phyloP scores from a whole-genome alignment of 2,113 vertebrate species.

The Triplophysa tibetana region DNA sequence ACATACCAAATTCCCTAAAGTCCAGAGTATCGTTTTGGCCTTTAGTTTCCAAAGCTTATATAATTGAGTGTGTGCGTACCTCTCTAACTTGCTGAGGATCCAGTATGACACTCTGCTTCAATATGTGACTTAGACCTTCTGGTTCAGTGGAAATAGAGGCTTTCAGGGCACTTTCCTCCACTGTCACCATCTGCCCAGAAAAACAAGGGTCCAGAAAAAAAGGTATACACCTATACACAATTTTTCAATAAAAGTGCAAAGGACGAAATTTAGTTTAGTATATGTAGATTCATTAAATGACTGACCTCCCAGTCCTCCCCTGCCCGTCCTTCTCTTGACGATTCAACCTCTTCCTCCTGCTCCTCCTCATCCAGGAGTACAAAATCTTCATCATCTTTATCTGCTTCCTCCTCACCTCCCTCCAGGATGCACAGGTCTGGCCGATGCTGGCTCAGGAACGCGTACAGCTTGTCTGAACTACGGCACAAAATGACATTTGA shows the following conservation, averaged over 20 bases:
- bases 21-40: too few relatives aligned
- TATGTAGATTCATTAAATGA: neutral
- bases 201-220: too few relatives aligned
- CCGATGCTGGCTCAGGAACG: constrained; percentile 65
- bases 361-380: constrained; percentile 73
- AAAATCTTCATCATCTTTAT: constrained; percentile 74
- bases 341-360: constrained; percentile 56
- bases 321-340: constrained; percentile 55
- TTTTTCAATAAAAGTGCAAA: too few relatives aligned
- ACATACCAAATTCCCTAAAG: neutral
- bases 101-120: constrained; percentile 71
- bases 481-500: constrained; percentile 19
- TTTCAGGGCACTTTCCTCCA: constrained; percentile 69
- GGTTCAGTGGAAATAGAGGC: constrained; percentile 60
- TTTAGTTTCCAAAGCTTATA: neutral
- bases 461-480: constrained; percentile 73
- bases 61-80: constrained; percentile 55
- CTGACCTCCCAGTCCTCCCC: constrained; percentile 80
- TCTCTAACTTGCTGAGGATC: constrained; percentile 68
- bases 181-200: constrained; percentile 71
- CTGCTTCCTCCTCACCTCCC: constrained; percentile 61
- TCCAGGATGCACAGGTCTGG: constrained; percentile 66
- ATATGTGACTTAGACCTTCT: constrained; percentile 66
- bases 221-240: too few relatives aligned
- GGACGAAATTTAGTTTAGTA: too few relatives aligned